Evolutionary conservation across 2,113 vertebrate genomes (phyloP).

Genomic region (Rhabdornis inornatus): DNA sequence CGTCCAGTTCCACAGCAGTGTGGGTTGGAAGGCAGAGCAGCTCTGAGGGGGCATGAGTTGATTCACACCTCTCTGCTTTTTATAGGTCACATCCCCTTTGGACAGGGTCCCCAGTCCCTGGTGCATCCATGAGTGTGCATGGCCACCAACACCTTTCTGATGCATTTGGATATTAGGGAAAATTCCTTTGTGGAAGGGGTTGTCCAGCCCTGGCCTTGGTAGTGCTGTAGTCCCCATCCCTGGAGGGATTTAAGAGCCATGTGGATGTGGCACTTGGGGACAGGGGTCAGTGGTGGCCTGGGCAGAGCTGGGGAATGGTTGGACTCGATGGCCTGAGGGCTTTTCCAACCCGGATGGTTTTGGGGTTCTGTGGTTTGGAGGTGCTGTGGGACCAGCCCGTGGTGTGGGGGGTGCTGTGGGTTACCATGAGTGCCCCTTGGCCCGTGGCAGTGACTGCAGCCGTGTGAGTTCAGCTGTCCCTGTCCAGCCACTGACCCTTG

Average conservation of each 20-base stretch:
- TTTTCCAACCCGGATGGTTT: not conserved
- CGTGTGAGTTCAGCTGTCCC: not conserved
- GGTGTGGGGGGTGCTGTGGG: not conserved
- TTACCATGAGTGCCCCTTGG: rapidly evolving
- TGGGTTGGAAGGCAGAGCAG: not conserved
- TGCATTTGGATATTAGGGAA: not conserved
- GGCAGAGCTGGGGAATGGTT: not conserved
- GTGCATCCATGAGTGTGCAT: rapidly evolving
- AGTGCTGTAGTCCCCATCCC: not conserved
- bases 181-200: rapidly evolving
- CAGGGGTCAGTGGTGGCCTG: not conserved
- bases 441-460: not conserved
- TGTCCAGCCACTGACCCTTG: rapidly evolving
- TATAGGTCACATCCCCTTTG: not conserved
- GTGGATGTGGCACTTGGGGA: not conserved
- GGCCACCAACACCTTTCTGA: rapidly evolving
- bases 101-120: not conserved
- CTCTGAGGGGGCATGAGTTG: rapidly evolving
- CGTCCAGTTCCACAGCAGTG: not conserved
- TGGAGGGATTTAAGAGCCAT: not conserved
- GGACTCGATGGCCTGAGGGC: rapidly evolving
- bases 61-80: not conserved
- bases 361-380: not conserved
- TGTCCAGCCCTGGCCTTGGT: not conserved
- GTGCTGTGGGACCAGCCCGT: not conserved